Evolutionary conservation across 2,113 vertebrate genomes (phyloP), one percentile per base, ranked within the genome.

Genomic region (Lepidothrix coronata): DNA sequence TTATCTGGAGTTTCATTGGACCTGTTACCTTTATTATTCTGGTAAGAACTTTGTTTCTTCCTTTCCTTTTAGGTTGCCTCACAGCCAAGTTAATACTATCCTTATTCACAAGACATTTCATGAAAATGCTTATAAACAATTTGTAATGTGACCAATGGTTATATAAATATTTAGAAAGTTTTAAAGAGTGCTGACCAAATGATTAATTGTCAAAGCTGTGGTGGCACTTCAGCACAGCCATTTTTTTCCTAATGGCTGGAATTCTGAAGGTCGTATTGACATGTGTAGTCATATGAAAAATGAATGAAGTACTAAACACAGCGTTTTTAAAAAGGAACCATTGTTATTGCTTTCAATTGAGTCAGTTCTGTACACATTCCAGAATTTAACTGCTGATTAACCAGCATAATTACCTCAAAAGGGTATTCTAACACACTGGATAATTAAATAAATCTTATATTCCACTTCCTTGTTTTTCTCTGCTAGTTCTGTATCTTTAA

Each of bases 1-100:
- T 99, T 98, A 99, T 99, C 98, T 99, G 99, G 99, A 99, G 99
- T 96, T 99, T 99, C 97, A 99, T 99, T 96, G 99, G 99, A 97
- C 99, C 99, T 23, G 99, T 99, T 97, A 99, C 99, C 93, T 99
- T 99, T 95, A 99, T 99, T 98, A 99, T 99, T 97, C 98, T 99
- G 99, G 99, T 99, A 98, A 99, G 99, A 94, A 82, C 43, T 77
- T 77, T 31, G 8, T 6, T 84, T 71, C 66, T 70, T 6, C 19
- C 28, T 72, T 79, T 54, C 8, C 25, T 88, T 88, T 84, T 35
- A 30, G 8, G 18, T 49, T 70, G 13, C 30, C 44, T 85, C 25
- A 61, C 25, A 80, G 54, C 12, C 79, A 63, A 73, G 10, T 58
- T 63, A 27, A n/a, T 89, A 68, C 31, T 27, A 15, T 59, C 25